These are phyloP conservation scores for Alviniconcha strummeri DNA, from an alignment of 2,888 invertebrate genomes.

Conservation along the genomic window DNA sequence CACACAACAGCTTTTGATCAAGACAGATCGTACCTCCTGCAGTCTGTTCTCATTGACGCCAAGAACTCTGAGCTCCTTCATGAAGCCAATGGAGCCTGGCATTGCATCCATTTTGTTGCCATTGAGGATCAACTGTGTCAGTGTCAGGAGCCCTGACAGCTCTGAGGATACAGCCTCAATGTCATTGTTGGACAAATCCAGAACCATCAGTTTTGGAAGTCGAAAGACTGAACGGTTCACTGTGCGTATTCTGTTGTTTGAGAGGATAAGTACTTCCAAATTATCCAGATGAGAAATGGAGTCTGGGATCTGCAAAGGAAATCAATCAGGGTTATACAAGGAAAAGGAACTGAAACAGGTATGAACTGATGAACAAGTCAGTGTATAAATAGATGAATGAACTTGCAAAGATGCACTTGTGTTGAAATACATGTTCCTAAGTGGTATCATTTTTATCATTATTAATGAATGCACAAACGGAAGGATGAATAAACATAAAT, in stretches of 20 bases:
- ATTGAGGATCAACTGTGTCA: conserved; percentile 58
- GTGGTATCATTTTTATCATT: too few species aligned
- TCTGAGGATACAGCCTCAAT: conserved; percentile 57
- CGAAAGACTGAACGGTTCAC: conserved; percentile 53
- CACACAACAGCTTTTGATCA: too few species aligned
- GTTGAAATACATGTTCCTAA: too few species aligned
- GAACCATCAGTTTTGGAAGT: conserved; percentile 50
- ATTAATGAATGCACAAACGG: too few species aligned
- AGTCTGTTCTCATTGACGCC: conserved; percentile 64
- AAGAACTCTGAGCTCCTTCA: conserved; percentile 53
- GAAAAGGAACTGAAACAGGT: too few species aligned
- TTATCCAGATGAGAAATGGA: conserved; percentile 54
- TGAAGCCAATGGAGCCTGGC: conserved; percentile 57
- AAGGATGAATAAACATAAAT: too few species aligned
- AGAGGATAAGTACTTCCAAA: conserved; percentile 56
- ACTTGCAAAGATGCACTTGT: too few species aligned
- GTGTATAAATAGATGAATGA: too few species aligned
- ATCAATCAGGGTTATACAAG: too few species aligned
- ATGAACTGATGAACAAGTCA: too few species aligned
- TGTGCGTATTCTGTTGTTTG: conserved; percentile 56
- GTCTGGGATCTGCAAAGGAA: conserved; percentile 51
- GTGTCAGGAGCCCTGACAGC: conserved; percentile 48
- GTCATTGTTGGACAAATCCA: conserved; percentile 66
- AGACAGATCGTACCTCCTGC: conserved; percentile 33
- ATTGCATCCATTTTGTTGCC: conserved; percentile 58